A percentile compares a stretch with the other conserved stretches of the same genome.
phyloP scores from a whole-genome alignment of 2,888 invertebrate species.

The Sceliomorpha sp. region DNA sequence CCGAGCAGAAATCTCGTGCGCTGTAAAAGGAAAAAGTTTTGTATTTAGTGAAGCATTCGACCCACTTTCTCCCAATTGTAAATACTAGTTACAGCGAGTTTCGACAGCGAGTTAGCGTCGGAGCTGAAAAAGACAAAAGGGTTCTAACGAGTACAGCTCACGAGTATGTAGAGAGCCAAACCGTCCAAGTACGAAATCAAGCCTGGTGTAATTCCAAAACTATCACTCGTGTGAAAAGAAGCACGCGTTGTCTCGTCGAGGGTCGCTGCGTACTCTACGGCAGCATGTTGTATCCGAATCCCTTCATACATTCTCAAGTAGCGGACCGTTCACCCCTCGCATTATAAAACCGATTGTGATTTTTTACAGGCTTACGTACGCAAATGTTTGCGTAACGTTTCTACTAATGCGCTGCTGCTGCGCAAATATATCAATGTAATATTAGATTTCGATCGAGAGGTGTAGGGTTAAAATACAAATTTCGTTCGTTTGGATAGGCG shows the following conservation, averaged over 20 bases:
- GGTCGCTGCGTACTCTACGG: slow-evolving; percentile 22
- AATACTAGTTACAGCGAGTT: slow-evolving; percentile 49
- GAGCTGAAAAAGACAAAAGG: slow-evolving; percentile 46
- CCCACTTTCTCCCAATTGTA: slow-evolving; percentile 42
- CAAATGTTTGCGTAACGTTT: slow-evolving; percentile 2
- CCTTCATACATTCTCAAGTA: slow-evolving; percentile 37
- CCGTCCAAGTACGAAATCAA: slow-evolving; percentile 38
- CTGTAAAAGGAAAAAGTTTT: slow-evolving; percentile 37
- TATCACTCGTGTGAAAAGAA: slow-evolving; percentile 54
- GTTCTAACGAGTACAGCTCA: slow-evolving; percentile 37
- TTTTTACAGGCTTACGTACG: slow-evolving; percentile 18
- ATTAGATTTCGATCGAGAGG: too few relatives aligned
- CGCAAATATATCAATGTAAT: too few relatives aligned
- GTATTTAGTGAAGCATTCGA: slow-evolving; percentile 34
- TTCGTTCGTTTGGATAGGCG: too few relatives aligned
- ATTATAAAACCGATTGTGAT: slow-evolving; percentile 23
- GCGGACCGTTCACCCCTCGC: slow-evolving; percentile 17
- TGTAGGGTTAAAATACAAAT: too few relatives aligned
- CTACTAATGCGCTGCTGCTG: too few relatives aligned
- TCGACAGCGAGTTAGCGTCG: slow-evolving; percentile 36
- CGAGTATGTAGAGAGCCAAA: slow-evolving; percentile 19
- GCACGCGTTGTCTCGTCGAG: slow-evolving; percentile 31
- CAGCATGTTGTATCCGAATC: slow-evolving; percentile 37
- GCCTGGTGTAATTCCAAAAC: slow-evolving; percentile 50
- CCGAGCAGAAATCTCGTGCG: too few relatives aligned